Percentiles rank a stretch among this genome's conserved stretches.
Conservation (phyloP, 2,797 vertebrate species). For the Arremon brunneinucha region DNA sequence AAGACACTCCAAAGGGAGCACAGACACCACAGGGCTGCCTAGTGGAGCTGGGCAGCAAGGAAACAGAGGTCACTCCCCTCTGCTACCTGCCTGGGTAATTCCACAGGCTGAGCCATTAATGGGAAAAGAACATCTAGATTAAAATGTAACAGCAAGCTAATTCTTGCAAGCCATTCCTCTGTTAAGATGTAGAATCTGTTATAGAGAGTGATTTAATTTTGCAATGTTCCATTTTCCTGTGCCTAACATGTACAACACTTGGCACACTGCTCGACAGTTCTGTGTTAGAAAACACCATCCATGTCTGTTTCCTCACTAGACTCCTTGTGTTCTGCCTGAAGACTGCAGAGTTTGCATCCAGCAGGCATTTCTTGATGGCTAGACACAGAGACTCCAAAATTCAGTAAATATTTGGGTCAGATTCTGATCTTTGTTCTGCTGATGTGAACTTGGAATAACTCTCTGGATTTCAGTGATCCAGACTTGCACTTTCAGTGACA, state of each 20-base stretch:
- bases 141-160: not conserved
- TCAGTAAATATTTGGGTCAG: not conserved
- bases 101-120: not conserved
- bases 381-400: constrained; percentile 36
- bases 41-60: not conserved
- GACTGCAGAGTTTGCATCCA: not conserved
- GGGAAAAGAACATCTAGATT: not conserved
- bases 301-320: not conserved
- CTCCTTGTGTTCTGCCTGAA: not conserved
- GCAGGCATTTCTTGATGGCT: not conserved
- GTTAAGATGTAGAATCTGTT: not conserved
- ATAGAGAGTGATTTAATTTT: not conserved
- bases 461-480: not conserved
- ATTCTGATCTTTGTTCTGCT: constrained; percentile 1
- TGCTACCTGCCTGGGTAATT: not conserved
- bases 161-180: not conserved
- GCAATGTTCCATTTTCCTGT: not conserved
- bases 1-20: not conserved
- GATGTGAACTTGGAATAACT: not conserved
- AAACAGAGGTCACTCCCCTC: not conserved
- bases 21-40: not conserved
- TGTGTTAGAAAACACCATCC: not conserved
- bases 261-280: not conserved
- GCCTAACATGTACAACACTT: not conserved
- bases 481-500: not conserved